Conservation (phyloP, 2,797 vertebrate species). For the Microcaecilia unicolor region DNA sequence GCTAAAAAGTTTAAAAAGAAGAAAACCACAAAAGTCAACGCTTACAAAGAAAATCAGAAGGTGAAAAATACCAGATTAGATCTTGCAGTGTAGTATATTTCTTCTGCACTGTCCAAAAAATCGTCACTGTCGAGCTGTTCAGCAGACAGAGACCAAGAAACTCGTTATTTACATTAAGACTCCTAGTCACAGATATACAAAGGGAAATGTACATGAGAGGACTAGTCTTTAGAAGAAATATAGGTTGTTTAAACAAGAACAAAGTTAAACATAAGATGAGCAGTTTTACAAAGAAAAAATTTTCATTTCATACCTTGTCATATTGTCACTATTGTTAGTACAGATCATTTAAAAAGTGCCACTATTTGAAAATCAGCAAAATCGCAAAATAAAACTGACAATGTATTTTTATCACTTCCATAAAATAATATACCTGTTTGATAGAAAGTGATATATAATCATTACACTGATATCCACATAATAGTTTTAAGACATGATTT, state of each 20-base stretch:
- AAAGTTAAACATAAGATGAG: slow-evolving; percentile 21
- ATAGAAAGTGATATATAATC: too few species aligned
- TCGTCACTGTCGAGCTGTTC: slow-evolving; percentile 87
- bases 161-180: slow-evolving; percentile 70
- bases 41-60: slow-evolving; percentile 57
- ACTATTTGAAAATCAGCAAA: not conserved
- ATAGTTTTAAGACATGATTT: too few species aligned
- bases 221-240: slow-evolving; percentile 9
- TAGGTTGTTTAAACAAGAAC: slow-evolving; percentile 29
- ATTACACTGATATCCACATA: too few species aligned
- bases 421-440: too few species aligned
- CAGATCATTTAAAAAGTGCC: not conserved
- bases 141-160: slow-evolving; percentile 76
- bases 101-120: slow-evolving; percentile 95
- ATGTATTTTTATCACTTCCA: too few species aligned
- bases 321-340: not conserved
- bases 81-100: slow-evolving; percentile 97
- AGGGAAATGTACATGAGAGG: slow-evolving; percentile 30
- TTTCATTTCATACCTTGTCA: not conserved
- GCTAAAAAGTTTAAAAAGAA: slow-evolving; percentile 16
- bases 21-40: slow-evolving; percentile 42
- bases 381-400: slow-evolving; percentile 8
- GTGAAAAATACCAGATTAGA: slow-evolving; percentile 87
- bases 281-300: slow-evolving; percentile 5
- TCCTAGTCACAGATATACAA: slow-evolving; percentile 40